Percentiles rank a stretch among this genome's conserved stretches.
Conservation (phyloP, 2,797 vertebrate genomes). For the Tokudaia tokunoshimensis region DNA sequence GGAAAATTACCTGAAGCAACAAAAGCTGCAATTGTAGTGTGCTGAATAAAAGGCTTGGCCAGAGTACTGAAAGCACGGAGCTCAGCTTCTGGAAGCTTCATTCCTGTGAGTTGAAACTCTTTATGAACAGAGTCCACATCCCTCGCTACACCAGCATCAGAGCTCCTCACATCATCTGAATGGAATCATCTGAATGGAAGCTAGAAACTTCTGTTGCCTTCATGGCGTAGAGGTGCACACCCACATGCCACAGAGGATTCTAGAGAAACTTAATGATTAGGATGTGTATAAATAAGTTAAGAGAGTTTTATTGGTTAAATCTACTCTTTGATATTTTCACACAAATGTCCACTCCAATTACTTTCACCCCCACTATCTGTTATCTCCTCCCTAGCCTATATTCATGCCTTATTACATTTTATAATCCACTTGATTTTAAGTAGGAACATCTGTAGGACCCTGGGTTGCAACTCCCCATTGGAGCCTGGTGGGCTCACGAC, state of each 20-base stretch:
- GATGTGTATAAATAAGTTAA: neutral
- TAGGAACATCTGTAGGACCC: neutral
- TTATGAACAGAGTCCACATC: neutral
- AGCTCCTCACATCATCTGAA: rapidly evolving
- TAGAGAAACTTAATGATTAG: neutral
- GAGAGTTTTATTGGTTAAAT: neutral
- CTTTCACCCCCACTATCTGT: neutral
- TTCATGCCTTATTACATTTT: neutral
- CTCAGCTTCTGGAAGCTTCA: neutral
- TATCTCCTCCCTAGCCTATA: neutral
- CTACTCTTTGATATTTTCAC: neutral
- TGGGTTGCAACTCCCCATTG: neutral
- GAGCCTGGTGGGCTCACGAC: neutral
- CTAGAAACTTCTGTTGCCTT: neutral
- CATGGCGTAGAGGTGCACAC: too few relatives aligned
- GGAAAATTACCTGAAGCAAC: neutral
- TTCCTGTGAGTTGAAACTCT: neutral
- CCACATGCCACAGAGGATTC: neutral
- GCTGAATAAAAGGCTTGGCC: neutral
- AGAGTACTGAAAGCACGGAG: neutral
- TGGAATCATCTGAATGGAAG: neutral
- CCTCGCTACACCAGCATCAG: rapidly evolving
- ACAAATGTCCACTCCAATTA: neutral
- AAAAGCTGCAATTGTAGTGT: neutral
- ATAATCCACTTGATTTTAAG: neutral